Evolutionary conservation across 2,797 vertebrate species (phyloP), one percentile per base, ranked within the genome.

Genomic region (Acipenser oxyrinchus): DNA sequence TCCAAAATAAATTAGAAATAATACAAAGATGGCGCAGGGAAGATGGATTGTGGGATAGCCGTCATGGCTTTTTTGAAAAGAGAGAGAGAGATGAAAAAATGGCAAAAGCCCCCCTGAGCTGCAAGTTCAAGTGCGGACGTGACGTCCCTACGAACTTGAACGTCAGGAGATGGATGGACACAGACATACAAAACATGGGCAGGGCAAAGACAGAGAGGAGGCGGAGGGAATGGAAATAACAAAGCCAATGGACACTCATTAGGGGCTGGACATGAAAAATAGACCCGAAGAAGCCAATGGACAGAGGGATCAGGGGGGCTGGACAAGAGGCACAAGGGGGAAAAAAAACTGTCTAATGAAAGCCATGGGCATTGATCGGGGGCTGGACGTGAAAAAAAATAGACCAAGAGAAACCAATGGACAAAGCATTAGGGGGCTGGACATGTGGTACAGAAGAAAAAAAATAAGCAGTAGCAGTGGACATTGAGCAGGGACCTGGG

Each of bases 111-210:
- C 94, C 93, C 93, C 88, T 90, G 92, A 94, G 93, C 94, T 89
- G 93, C 94, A 96, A 96, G 95, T 95, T 96, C 95, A 97, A 97
- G 95, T 97, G 94, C 94, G 94, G 95, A 97, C 95, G 95, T 98
- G 95, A 98, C 94, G 94, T 96, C 93, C 93, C 92, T 91, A 91
- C 93, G 94, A 96, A 96, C 95, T 96, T 96, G 94, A 97, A 95
- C 93, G 94, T 95, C 94, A 96, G 93, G 92, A 93, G 93, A 90
- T 93, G 95, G 95, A 95, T 94, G 93, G 95, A 96, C 94, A 95
- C 90, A 93, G 94, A 94, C 94, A 94, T 92, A 94, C 89, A 93
- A 93, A 94, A 95, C 94, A 94, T 95, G 94, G 95, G 95, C 95
- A 95, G 95, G 94, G 93, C 93, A 88, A 92, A 93, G 87, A 82